Conservation (phyloP, 2,888 invertebrate species). For the Smittia sp. region DNA sequence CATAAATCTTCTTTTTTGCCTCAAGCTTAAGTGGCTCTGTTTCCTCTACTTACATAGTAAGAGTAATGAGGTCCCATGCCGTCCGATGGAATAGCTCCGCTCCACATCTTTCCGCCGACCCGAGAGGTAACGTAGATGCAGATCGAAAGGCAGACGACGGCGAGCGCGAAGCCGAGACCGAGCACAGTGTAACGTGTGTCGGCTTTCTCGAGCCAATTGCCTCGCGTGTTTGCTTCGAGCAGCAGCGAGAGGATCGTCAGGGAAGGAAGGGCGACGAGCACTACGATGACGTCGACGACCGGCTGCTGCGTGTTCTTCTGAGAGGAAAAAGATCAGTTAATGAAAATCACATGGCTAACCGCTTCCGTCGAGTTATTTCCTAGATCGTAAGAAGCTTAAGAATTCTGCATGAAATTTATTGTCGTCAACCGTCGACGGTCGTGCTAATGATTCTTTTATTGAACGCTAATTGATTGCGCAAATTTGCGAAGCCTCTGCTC, state of each 20-base stretch:
- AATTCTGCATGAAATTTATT: neutral
- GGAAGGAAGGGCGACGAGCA: slow-evolving; percentile 53
- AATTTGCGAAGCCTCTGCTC: slow-evolving; percentile 8
- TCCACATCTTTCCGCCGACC: slow-evolving; percentile 53
- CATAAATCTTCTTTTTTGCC: neutral
- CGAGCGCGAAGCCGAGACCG: slow-evolving; percentile 53
- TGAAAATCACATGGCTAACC: too few species aligned
- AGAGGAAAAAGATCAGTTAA: neutral
- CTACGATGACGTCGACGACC: slow-evolving; percentile 52
- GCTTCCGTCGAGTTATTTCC: neutral
- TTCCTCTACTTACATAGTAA: slow-evolving; percentile 34
- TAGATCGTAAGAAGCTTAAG: neutral
- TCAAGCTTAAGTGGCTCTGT: neutral
- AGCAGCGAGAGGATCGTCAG: slow-evolving; percentile 53
- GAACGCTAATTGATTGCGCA: neutral
- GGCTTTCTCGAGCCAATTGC: slow-evolving; percentile 49
- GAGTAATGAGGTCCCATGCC: neutral
- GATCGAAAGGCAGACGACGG: slow-evolving; percentile 52
- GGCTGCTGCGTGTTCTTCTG: slow-evolving; percentile 39
- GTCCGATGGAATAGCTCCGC: slow-evolving; percentile 48
- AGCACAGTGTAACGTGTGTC: slow-evolving; percentile 48
- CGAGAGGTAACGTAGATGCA: slow-evolving; percentile 55
- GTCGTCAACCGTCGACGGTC: neutral
- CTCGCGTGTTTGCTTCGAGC: slow-evolving; percentile 52
- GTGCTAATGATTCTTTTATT: slow-evolving; percentile 20